Evolutionary conservation across 1,140 invertebrate species (phyloP), one percentile per base, ranked within the genome.

Genomic region (Rhagoletis pomonella): DNA sequence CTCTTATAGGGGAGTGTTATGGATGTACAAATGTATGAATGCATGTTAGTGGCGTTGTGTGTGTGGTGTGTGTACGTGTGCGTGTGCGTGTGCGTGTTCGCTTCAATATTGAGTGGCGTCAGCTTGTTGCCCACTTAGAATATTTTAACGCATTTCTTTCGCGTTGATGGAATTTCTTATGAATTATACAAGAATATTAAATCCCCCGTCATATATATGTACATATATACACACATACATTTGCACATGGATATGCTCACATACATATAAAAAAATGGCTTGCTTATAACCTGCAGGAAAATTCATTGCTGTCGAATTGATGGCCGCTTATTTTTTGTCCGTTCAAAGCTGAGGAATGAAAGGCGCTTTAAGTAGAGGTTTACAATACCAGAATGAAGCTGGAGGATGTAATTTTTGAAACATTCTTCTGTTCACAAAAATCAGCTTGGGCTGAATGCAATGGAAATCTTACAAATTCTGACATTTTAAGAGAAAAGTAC

Each of bases 161-260:
- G 89, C 89, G 89, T 89, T 92, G 90, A 92, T 92, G 90, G 91
- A 92, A 92, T 92, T 91, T 90, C 91, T 92, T 92, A 92, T 92
- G 91, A 92, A 92, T 92, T 92, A 92, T 91, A 92, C 90, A 92
- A 92, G 91, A 90, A 92, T 91, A 92, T 92, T 91, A 92, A 91
- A 92, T 65, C 19, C 3, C 55, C 65, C 9, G 29, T 59, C 47
- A 87, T 42, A 73, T 4, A 87, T 44, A 87, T 17, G 1, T 55
- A 50, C 60, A 17, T 47, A 59, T 1, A 58, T 58, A 59, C 19
- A 85, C 7, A 58, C 12, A 84, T 9, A 29, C 39, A 9, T 55
- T 10, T 12, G 9, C 10, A 17, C 64, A 19, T 17, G 4, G 3
- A 44, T 19, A 44, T 39, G 39, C 7, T 3, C 58, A 29, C 29